Conservation (phyloP, 2,113 vertebrate genomes). For the Ageneiosus marmoratus region DNA sequence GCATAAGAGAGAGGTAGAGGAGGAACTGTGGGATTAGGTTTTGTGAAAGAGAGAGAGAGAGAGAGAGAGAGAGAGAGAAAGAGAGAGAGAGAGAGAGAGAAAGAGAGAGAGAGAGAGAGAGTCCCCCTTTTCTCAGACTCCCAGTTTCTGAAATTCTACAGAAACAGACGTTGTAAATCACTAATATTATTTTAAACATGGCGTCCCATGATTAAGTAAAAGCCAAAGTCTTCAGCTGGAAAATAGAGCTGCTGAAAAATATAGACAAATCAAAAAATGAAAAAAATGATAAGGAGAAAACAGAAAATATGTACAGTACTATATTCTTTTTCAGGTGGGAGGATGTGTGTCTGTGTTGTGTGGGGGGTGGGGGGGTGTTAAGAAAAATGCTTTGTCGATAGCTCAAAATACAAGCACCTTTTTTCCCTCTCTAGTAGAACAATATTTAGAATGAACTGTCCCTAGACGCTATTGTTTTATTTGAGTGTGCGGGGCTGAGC, state of each 20-base stretch:
- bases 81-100: conserved; percentile 70
- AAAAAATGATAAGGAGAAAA: background rate
- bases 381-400: conserved; percentile 1
- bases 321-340: background rate
- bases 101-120: conserved; percentile 63
- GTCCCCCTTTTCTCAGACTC: no score
- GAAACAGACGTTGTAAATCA: conserved; percentile 40
- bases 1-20: conserved; percentile 74
- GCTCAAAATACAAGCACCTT: conserved; percentile 32
- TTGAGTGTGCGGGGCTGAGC: conserved; percentile 38
- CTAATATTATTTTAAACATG: conserved; percentile 30
- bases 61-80: conserved; percentile 66
- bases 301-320: background rate
- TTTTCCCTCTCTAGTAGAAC: conserved; percentile 27
- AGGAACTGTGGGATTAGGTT: conserved; percentile 75
- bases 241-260: background rate
- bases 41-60: conserved; percentile 61
- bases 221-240: background rate
- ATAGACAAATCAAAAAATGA: background rate
- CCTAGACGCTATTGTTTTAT: conserved; percentile 46
- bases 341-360: no score
- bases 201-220: background rate
- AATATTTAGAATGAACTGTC: conserved; percentile 47
- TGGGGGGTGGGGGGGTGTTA: conserved; percentile 57
- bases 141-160: conserved; percentile 65